A percentile compares a stretch with the other conserved stretches of the same genome.
Evolutionary conservation across 2,888 invertebrate species (phyloP).

Genomic region (Drosophila mulleri): DNA sequence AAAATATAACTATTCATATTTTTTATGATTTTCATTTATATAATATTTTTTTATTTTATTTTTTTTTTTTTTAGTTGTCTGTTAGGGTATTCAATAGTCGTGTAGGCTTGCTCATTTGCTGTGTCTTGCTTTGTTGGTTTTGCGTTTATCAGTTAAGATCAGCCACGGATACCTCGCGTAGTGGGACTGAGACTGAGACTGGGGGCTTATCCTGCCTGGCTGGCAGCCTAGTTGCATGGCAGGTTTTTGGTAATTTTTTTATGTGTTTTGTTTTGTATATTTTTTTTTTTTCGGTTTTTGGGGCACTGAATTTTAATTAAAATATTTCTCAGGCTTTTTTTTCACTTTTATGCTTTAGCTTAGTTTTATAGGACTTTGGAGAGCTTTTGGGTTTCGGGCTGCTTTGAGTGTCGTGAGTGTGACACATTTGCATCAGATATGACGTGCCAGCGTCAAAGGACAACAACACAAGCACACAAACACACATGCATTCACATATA

Average conservation of each 20-base stretch:
- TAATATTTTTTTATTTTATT: no score
- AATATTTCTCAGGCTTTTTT: slow-evolving; percentile 77
- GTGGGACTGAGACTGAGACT: slow-evolving; percentile 36
- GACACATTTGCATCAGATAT: slow-evolving; percentile 79
- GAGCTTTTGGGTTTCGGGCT: slow-evolving; percentile 5
- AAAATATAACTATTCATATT: no score
- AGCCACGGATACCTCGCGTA: slow-evolving; percentile 55
- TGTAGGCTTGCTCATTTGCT: background rate
- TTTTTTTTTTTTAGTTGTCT: no score
- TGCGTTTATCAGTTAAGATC: slow-evolving; percentile 79
- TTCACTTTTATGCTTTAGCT: slow-evolving; percentile 12
- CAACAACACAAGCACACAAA: slow-evolving; percentile 18
- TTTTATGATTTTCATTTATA: no score
- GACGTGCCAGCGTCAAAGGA: slow-evolving; percentile 64
- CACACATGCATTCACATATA: background rate
- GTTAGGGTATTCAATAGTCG: slow-evolving; percentile 18
- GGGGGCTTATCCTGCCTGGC: slow-evolving; percentile 64
- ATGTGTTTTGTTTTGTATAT: slow-evolving; percentile 45
- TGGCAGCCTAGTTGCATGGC: slow-evolving; percentile 32
- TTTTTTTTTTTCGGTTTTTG: slow-evolving; percentile 47
- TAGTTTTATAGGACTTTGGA: slow-evolving; percentile 21
- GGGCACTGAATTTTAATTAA: slow-evolving; percentile 78
- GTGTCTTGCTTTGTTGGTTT: slow-evolving; percentile 73
- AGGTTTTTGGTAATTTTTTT: slow-evolving; percentile 65
- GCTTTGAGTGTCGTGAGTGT: slow-evolving; percentile 69